A percentile compares a stretch with the other conserved stretches of the same genome.
phyloP scores from a whole-genome alignment of 2,888 invertebrate species.

The Salticus scenicus region DNA sequence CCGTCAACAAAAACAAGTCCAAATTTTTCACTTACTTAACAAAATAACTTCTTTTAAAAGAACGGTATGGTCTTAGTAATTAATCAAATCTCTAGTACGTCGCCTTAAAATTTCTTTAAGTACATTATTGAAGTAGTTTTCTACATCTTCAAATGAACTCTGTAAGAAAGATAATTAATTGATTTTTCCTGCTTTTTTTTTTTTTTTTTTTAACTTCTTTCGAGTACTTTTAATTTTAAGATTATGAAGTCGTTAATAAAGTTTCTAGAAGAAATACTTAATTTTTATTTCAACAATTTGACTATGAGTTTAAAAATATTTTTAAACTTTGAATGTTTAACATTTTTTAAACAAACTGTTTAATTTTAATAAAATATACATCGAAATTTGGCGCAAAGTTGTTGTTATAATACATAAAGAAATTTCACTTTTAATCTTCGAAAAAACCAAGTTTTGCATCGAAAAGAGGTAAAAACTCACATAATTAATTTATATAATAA shows the following conservation, averaged over 20 bases:
- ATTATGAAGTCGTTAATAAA: neutral
- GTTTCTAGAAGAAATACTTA: neutral
- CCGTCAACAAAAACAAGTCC: neutral
- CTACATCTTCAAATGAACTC: neutral
- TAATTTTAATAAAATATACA: no score
- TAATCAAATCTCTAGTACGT: neutral
- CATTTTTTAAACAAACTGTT: no score
- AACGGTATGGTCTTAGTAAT: neutral
- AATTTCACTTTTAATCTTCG: no score
- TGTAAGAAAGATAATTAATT: neutral
- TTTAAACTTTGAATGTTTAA: no score
- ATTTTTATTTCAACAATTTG: no score
- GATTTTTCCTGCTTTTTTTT: neutral
- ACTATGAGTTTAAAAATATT: no score
- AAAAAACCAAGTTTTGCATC: no score
- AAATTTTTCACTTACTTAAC: neutral
- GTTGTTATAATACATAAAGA: no score
- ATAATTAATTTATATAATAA: no score
- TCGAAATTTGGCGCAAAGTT: no score
- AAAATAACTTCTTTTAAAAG: neutral
- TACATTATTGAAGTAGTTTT: neutral
- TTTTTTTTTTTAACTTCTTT: neutral
- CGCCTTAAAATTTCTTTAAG: neutral
- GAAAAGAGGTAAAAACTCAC: no score
- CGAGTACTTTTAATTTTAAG: neutral